phyloP scores from a whole-genome alignment of 2,797 vertebrate species.

The Hippocampus kuda region DNA sequence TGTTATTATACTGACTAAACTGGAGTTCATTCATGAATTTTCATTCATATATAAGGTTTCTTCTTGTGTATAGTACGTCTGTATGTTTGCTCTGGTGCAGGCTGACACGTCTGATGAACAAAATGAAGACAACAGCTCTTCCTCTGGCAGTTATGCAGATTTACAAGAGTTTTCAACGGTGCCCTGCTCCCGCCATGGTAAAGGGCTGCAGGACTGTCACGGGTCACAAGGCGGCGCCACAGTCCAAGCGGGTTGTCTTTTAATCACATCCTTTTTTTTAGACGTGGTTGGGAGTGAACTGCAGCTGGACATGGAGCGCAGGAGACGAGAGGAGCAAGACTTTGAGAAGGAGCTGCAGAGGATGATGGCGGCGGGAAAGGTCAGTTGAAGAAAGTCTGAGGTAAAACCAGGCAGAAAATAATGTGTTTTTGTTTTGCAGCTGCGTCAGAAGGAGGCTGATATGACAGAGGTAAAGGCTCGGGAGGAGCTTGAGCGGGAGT shows the following conservation, averaged over 20 bases:
- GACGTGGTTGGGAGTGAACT: conserved; percentile 25
- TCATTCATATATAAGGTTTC: not conserved
- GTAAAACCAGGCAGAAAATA: not conserved
- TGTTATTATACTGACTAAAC: too few relatives aligned
- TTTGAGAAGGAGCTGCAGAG: conserved; percentile 71
- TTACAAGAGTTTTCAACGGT: not conserved
- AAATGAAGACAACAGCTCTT: conserved; percentile 35
- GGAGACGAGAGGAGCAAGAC: conserved; percentile 47
- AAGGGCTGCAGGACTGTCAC: not conserved
- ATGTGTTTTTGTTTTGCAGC: conserved; percentile 44
- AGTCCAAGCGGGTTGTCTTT: not conserved
- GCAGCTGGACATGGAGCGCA: conserved; percentile 56
- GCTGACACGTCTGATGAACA: conserved; percentile 55
- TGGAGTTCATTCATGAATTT: not conserved
- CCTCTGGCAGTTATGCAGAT: not conserved
- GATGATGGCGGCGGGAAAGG: conserved; percentile 45
- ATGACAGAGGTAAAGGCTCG: conserved; percentile 56
- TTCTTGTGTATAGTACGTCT: not conserved
- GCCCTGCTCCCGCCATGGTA: conserved; percentile 33
- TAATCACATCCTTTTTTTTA: not conserved
- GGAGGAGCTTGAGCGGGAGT: conserved; percentile 65
- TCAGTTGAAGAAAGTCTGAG: conserved; percentile 20
- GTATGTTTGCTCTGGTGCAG: conserved; percentile 43
- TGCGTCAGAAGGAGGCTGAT: conserved; percentile 57
- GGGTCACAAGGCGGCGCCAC: not conserved